Conservation (phyloP, 2,113 vertebrate genomes). For the Canis aureus region DNA sequence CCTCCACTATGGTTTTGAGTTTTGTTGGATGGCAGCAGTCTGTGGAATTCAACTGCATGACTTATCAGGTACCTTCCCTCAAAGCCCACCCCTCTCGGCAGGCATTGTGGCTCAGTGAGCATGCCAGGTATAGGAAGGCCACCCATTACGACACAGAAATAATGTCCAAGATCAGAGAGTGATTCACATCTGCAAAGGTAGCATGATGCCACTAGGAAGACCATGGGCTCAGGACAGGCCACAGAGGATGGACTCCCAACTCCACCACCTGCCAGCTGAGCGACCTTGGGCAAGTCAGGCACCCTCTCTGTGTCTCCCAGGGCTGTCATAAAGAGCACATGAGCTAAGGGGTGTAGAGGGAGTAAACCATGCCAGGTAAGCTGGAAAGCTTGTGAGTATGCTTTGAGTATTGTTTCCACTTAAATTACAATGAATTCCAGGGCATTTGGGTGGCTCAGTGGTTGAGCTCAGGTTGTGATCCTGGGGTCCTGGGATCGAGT, state of each 20-base stretch:
- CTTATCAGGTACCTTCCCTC: background rate
- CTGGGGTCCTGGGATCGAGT: too few species aligned
- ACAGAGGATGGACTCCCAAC: fast-evolving
- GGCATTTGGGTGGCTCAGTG: too few species aligned
- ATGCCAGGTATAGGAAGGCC: background rate
- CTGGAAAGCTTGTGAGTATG: too few species aligned
- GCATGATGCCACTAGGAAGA: too few species aligned
- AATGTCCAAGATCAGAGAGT: background rate
- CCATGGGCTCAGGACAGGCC: background rate
- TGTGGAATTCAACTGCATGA: background rate
- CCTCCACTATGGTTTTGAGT: too few species aligned
- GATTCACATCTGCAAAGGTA: background rate
- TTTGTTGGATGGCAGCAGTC: background rate
- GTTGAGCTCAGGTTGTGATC: too few species aligned
- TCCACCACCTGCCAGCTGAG: background rate
- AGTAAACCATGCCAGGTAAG: background rate
- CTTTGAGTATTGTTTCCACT: background rate
- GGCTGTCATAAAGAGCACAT: fast-evolving
- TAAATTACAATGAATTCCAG: background rate
- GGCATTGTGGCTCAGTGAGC: fast-evolving
- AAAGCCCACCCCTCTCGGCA: background rate
- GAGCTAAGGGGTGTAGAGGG: fast-evolving
- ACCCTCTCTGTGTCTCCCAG: background rate
- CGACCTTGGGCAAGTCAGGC: background rate
- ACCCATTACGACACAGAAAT: background rate